Percentiles rank a stretch among this genome's conserved stretches.
Evolutionary conservation across 2,113 vertebrate species (phyloP).

Genomic region (Anoplopoma fimbria): DNA sequence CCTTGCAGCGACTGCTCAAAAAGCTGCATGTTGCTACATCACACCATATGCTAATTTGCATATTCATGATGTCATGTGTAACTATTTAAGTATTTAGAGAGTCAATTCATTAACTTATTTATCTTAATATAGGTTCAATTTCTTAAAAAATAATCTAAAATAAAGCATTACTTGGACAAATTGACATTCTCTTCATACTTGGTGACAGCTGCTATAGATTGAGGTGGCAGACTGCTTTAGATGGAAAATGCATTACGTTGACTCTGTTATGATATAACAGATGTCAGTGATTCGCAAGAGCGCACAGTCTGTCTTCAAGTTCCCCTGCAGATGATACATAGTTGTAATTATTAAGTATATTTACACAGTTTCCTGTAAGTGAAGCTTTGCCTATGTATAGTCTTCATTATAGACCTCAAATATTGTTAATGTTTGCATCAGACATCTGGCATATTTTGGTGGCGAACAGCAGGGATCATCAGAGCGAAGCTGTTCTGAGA

Average conservation of each 20-base stretch:
- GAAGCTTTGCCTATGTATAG: background rate
- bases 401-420: background rate
- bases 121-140: too few species aligned
- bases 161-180: too few species aligned
- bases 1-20: too few species aligned
- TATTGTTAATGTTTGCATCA: background rate
- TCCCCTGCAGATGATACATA: slow-evolving; percentile 3
- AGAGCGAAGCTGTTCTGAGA: background rate
- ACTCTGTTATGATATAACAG: slow-evolving; percentile 13
- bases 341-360: background rate
- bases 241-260: background rate
- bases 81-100: too few species aligned
- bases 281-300: background rate
- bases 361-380: background rate
- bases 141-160: too few species aligned
- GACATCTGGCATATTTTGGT: background rate
- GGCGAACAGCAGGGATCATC: background rate
- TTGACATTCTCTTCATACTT: too few species aligned
- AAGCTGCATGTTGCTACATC: too few species aligned
- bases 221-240: background rate
- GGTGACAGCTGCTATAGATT: background rate
- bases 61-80: too few species aligned
- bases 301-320: background rate
- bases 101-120: too few species aligned
- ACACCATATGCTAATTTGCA: too few species aligned